Evolutionary conservation across 2,797 vertebrate species (phyloP), one percentile per base, ranked within the genome.

Genomic region (Meriones psammophilus): DNA sequence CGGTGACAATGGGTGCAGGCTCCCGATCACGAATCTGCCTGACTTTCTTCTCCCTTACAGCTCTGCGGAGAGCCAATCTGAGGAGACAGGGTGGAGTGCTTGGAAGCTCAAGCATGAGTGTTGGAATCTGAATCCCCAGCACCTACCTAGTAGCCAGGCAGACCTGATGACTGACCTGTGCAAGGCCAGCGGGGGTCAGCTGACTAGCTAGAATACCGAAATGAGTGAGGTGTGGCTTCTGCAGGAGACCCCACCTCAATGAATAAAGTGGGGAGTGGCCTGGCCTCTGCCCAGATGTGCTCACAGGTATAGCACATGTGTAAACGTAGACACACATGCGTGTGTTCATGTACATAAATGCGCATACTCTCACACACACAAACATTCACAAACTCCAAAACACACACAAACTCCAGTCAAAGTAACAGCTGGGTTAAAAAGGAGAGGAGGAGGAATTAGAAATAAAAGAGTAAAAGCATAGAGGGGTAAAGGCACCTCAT

Each of bases 1-100:
- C 8, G 39, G 28, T 2, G 36, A 36, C 3, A 0, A 36, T 30
- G 14, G 36, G 54, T 9, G 46, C 46, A 17, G 0, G 2, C 7
- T 24, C 5, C 26, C 14, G 15, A 79, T 20, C n/a, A 66, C 7
- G 56, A 42, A 42, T 46, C 36, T 80, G 30, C 36, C 62, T 24
- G 20, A 1, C 36, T 90, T 78, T 42, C 33, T 28, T 62, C 33
- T 46, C 60, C 56, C 8, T 76, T 60, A 85, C 58, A 87, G 66
- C 22, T 24, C 46, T 28, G 20, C 39, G 14, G 18, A 54, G 5
- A 64, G 0, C 58, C 42, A 0, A 3, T 28, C 24, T 42, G n/a
- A 26, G 24, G 68, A 58, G 54, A 30, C 28, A 24, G 66, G 42
- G 50, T n/a, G 46, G 69, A 71, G 33, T 0, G 8, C n/a, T 73